These are phyloP conservation scores for Synanthedon vespiformis DNA, from an alignment of 2,888 invertebrate genomes.

Conservation along the genomic window DNA sequence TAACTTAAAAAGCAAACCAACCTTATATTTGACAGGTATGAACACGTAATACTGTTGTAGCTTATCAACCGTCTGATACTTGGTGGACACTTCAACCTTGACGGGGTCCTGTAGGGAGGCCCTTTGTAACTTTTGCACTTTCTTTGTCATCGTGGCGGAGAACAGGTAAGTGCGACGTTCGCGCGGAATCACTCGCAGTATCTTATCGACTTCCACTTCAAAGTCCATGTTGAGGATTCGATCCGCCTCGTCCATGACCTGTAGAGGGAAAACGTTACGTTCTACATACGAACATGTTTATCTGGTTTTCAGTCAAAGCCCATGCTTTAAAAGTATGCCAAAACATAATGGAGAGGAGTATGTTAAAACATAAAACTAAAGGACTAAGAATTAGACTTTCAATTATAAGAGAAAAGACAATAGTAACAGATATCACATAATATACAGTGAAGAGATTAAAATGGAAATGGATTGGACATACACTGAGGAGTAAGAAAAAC, in stretches of 20 bases:
- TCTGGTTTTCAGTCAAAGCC: too few species aligned
- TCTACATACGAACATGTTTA: too few species aligned
- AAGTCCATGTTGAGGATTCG: conserved; percentile 99
- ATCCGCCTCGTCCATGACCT: conserved; percentile 99
- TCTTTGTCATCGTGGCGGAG: conserved; percentile 99
- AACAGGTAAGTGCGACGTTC: conserved; percentile 94
- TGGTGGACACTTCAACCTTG: conserved; percentile 94
- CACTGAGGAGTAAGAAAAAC: too few species aligned
- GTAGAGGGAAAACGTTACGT: neutral
- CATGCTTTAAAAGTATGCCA: too few species aligned
- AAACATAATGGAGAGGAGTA: too few species aligned
- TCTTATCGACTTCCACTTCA: conserved; percentile 97
- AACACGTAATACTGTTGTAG: conserved; percentile 95
- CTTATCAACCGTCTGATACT: conserved; percentile 98
- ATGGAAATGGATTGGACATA: too few species aligned
- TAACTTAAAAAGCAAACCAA: conserved; percentile 46
- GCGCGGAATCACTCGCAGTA: conserved; percentile 88
- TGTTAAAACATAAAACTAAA: too few species aligned
- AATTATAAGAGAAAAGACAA: too few species aligned
- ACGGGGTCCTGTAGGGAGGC: conserved; percentile 95
- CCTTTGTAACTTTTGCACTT: conserved; percentile 93
- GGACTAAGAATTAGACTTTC: too few species aligned
- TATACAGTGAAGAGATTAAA: too few species aligned
- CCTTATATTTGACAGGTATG: conserved; percentile 95
- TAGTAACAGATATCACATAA: too few species aligned